Conservation (phyloP, 2,888 invertebrate genomes). For the Allolobophora icterica region DNA sequence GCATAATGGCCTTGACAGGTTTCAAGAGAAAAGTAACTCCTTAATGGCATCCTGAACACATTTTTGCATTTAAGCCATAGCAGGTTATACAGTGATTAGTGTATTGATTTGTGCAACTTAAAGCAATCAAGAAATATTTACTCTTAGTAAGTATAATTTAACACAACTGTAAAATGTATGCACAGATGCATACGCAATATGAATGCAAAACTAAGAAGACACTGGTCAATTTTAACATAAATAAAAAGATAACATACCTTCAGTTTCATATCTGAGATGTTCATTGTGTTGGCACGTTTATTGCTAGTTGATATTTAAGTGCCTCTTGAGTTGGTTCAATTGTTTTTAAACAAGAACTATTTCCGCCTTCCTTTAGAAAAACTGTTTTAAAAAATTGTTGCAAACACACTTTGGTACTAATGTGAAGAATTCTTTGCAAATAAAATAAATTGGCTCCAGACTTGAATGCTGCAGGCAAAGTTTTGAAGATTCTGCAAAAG, state of each 20-base stretch:
- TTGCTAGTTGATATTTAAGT: neutral
- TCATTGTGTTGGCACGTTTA: neutral
- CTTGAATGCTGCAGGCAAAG: neutral
- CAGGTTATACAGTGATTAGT: too few species aligned
- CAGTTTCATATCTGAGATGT: slow-evolving; percentile 5
- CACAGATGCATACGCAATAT: neutral
- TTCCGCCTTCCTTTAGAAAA: neutral
- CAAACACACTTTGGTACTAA: neutral
- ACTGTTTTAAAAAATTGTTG: neutral
- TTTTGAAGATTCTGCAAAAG: neutral
- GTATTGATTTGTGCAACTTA: too few species aligned
- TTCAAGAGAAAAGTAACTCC: too few species aligned
- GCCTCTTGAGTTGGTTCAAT: slow-evolving; percentile 17
- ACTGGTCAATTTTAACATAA: neutral
- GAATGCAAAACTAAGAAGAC: neutral
- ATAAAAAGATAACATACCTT: neutral
- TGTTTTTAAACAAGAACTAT: slow-evolving; percentile 12
- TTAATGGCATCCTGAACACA: too few species aligned
- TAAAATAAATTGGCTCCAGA: slow-evolving; percentile 11
- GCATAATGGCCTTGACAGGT: too few species aligned
- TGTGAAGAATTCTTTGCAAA: neutral
- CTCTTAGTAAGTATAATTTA: too few species aligned
- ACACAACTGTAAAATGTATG: neutral
- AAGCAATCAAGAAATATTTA: too few species aligned
- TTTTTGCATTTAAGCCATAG: too few species aligned